These are phyloP conservation scores for Parauchenoglanis punctatus DNA, from an alignment of 2,797 vertebrate genomes.

Conservation along the genomic window DNA sequence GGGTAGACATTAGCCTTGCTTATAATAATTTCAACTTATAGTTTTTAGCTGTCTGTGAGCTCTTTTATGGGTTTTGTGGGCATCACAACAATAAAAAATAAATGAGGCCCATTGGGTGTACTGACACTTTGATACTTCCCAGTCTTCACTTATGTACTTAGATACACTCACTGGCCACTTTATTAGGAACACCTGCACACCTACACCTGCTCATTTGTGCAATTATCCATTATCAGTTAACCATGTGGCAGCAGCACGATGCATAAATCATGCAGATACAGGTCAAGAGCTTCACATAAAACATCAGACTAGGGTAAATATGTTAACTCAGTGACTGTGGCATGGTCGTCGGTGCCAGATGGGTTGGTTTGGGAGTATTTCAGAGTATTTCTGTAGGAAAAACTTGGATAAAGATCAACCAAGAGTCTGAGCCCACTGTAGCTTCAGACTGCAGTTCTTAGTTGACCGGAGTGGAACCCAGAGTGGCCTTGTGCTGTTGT, in stretches of 20 bases:
- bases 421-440: neutral
- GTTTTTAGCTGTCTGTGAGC: neutral
- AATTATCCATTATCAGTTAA: neutral
- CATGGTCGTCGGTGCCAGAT: neutral
- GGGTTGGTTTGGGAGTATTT: too few species aligned
- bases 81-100: neutral
- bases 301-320: neutral
- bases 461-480: neutral
- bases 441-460: neutral
- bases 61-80: neutral
- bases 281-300: neutral
- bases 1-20: neutral
- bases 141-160: conserved; percentile 71
- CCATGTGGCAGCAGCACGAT: neutral
- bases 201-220: neutral
- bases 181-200: neutral
- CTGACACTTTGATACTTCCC: conserved; percentile 78
- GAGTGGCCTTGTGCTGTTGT: neutral
- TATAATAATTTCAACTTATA: neutral
- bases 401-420: too few species aligned
- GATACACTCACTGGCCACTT: conserved; percentile 59
- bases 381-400: too few species aligned
- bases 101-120: conserved; percentile 66
- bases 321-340: neutral
- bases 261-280: neutral